These are phyloP conservation scores for Coturnix japonica DNA, from an alignment of 2,113 vertebrate genomes.

Conservation along the genomic window DNA sequence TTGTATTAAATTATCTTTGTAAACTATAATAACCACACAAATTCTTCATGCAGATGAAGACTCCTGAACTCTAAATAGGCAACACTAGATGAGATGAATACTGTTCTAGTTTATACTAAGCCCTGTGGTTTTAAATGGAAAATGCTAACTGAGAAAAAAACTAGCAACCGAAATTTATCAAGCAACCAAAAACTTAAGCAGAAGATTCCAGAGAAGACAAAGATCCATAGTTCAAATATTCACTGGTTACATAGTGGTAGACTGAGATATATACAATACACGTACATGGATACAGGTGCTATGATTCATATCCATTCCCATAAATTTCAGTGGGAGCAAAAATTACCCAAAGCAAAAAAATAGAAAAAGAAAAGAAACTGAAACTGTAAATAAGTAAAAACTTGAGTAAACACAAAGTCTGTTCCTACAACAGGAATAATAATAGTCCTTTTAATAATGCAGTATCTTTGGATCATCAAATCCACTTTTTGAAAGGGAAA, in stretches of 20 bases:
- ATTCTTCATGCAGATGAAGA: neutral
- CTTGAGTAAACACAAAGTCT: neutral
- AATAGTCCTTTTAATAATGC: constrained; percentile 39
- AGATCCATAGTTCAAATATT: neutral
- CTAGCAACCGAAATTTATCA: neutral
- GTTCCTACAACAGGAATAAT: neutral
- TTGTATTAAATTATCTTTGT: neutral
- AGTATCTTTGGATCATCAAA: neutral
- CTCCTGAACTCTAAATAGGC: accelerated
- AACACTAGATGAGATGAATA: neutral
- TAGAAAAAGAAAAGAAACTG: neutral
- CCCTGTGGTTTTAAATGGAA: neutral
- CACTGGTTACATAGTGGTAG: neutral
- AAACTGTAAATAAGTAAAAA: constrained; percentile 10
- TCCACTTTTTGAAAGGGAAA: constrained; percentile 14
- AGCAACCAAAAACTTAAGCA: neutral
- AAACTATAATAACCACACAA: neutral
- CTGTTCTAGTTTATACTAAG: neutral
- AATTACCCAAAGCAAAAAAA: neutral
- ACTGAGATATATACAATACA: neutral
- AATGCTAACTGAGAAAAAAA: neutral
- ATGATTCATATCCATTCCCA: neutral
- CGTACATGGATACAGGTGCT: neutral
- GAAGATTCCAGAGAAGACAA: neutral
- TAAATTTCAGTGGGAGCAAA: neutral